Conservation (phyloP, 2,888 invertebrate species). For the Drepana falcataria region DNA sequence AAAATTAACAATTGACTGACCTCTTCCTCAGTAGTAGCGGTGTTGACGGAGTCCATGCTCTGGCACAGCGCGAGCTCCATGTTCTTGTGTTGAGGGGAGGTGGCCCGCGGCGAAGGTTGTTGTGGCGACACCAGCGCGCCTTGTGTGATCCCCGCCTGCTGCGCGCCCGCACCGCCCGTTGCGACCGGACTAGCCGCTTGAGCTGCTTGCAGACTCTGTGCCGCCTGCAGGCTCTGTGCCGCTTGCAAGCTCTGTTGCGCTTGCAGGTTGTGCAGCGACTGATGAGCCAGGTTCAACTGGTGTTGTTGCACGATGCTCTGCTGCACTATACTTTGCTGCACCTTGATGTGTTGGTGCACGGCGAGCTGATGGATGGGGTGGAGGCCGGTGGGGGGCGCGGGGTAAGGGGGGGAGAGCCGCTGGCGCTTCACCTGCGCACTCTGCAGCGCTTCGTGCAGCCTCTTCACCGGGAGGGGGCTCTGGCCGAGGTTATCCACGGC, state of each 20-base stretch:
- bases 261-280: conserved; percentile 65
- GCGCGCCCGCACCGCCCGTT: conserved; percentile 58
- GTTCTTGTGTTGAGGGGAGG: conserved; percentile 68
- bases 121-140: conserved; percentile 70
- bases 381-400: conserved; percentile 67
- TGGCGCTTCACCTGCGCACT: conserved; percentile 80
- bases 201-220: conserved; percentile 49
- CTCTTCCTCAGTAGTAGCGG: conserved; percentile 97
- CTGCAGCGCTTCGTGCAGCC: conserved; percentile 80
- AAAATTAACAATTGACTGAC: conserved; percentile 74
- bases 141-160: conserved; percentile 59
- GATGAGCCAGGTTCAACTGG: conserved; percentile 69
- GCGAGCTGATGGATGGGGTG: conserved; percentile 71
- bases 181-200: conserved; percentile 55
- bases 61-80: conserved; percentile 90
- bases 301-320: conserved; percentile 74
- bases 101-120: conserved; percentile 63
- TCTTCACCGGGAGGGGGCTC: conserved; percentile 77
- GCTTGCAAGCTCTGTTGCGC: conserved; percentile 53
- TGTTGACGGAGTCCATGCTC: conserved; percentile 98
- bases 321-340: conserved; percentile 71
- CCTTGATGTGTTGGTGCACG: conserved; percentile 71
- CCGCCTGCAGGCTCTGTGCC: conserved; percentile 35
- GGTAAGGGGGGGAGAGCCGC: conserved; percentile 80
- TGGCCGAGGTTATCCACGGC: conserved; percentile 79